phyloP scores from a whole-genome alignment of 2,888 invertebrate species.

The Metalampra italica region DNA sequence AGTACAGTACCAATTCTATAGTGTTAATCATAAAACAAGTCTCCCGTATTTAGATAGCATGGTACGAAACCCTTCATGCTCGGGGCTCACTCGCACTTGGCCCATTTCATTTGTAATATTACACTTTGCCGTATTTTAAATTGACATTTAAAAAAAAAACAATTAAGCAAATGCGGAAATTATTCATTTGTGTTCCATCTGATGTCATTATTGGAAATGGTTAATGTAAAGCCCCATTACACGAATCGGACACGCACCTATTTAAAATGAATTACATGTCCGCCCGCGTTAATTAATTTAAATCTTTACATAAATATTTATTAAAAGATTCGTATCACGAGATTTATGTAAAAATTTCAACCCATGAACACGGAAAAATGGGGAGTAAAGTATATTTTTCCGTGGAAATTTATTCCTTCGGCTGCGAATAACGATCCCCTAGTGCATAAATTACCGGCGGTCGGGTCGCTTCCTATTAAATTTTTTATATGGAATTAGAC shows the following conservation, averaged over 20 bases:
- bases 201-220: too few species aligned
- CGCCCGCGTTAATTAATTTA: conserved; percentile 22
- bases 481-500: conserved; percentile 20
- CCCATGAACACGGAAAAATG: conserved; percentile 17
- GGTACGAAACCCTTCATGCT: too few species aligned
- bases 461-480: conserved; percentile 30
- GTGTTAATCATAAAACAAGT: too few species aligned
- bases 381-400: conserved; percentile 25
- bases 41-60: too few species aligned
- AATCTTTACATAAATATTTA: conserved; percentile 33
- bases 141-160: too few species aligned
- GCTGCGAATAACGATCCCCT: conserved; percentile 31
- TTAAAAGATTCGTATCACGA: conserved; percentile 30
- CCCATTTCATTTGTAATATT: too few species aligned
- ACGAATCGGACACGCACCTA: neutral
- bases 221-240: neutral
- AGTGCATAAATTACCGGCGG: conserved; percentile 41
- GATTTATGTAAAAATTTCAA: conserved; percentile 32
- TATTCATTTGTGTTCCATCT: too few species aligned
- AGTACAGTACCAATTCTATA: too few species aligned
- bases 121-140: too few species aligned
- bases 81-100: too few species aligned
- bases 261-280: neutral
- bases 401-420: conserved; percentile 35
- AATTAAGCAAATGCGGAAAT: too few species aligned